Conservation (phyloP, 2,113 vertebrate genomes). For the Brienomyrus brachyistius region DNA sequence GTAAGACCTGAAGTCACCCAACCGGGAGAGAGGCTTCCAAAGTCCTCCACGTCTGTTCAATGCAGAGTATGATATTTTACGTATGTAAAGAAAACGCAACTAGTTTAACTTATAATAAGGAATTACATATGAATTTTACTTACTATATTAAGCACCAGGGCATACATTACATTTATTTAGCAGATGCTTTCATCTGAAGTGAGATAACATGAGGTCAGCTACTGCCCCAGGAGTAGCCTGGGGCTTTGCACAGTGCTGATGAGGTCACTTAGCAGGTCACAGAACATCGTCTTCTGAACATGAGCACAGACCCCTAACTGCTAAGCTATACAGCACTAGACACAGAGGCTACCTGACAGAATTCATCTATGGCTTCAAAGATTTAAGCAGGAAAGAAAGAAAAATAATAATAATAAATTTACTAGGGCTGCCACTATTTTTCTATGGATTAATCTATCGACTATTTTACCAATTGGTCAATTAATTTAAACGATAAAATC, state of each 20-base stretch:
- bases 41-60: not conserved
- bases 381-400: not conserved
- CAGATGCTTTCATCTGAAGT: not conserved
- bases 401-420: not conserved
- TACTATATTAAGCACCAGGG: no score
- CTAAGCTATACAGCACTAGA: not conserved
- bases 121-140: not conserved
- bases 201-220: no score
- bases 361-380: not conserved
- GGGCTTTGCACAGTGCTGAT: no score
- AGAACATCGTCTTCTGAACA: not conserved
- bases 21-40: not conserved
- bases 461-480: no score
- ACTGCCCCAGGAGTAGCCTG: not conserved
- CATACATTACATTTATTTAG: no score
- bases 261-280: not conserved
- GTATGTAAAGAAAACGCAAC: not conserved
- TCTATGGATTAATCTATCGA: no score
- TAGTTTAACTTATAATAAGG: not conserved
- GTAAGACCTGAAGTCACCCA: not conserved
- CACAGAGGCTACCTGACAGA: no score
- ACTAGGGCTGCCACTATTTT: not conserved
- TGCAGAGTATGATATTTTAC: not conserved
- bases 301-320: not conserved
- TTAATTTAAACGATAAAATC: no score